Evolutionary conservation across 2,888 invertebrate genomes (phyloP).

Genomic region (Cristatella mucedo): DNA sequence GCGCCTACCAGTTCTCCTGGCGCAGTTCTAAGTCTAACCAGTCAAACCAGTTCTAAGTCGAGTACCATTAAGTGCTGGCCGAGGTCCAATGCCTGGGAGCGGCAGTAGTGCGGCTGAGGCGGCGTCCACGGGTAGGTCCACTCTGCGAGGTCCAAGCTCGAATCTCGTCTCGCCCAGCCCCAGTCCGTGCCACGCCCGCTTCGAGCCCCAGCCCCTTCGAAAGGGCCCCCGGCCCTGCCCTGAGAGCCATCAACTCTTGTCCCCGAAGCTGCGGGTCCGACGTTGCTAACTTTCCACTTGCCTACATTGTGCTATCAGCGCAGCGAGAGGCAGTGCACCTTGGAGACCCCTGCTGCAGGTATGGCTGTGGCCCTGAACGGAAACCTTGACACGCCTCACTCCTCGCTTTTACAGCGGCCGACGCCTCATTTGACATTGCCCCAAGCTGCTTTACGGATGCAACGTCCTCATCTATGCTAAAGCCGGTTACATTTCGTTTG

Average conservation of each 20-base stretch:
- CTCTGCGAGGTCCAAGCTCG: constrained; percentile 21
- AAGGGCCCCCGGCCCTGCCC: constrained; percentile 43
- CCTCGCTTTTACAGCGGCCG: too few species aligned
- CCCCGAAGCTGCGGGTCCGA: constrained; percentile 49
- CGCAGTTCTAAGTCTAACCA: too few species aligned
- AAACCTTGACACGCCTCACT: too few species aligned
- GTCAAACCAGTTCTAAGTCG: constrained; percentile 50
- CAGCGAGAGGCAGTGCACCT: too few species aligned
- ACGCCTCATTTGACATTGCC: too few species aligned
- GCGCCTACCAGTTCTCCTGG: too few species aligned
- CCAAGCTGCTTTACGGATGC: too few species aligned
- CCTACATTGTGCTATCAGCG: constrained; percentile 52
- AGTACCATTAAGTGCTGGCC: constrained; percentile 20
- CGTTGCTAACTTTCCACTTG: constrained; percentile 47
- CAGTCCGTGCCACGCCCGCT: constrained; percentile 33
- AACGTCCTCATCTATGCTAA: too few species aligned
- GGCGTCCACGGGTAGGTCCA: constrained; percentile 24
- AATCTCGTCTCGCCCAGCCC: constrained; percentile 17
- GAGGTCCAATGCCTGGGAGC: constrained; percentile 8
- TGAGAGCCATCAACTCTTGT: constrained; percentile 60
- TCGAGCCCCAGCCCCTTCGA: constrained; percentile 41
- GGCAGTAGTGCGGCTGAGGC: constrained; percentile 20
- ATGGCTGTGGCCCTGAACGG: too few species aligned
- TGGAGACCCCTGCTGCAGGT: too few species aligned
- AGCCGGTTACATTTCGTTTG: too few species aligned